Percentiles rank a stretch among this genome's conserved stretches.
phyloP scores from a whole-genome alignment of 1,140 invertebrate species.

The Sycobia sp. region DNA sequence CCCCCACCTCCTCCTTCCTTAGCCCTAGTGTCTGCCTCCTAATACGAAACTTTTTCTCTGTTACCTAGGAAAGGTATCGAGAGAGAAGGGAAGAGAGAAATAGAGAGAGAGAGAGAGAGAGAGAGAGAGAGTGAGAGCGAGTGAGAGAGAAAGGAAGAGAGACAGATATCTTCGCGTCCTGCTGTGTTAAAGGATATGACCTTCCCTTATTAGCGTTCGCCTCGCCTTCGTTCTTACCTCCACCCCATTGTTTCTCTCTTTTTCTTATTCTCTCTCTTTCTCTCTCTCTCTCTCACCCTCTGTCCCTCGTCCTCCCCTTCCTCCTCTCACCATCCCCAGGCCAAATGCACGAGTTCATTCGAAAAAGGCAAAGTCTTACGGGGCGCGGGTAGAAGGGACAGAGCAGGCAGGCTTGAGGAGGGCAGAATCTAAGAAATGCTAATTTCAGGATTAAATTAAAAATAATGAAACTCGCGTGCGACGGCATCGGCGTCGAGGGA shows the following conservation, averaged over 20 bases:
- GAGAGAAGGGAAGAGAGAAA: background rate
- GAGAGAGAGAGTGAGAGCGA: too few relatives aligned
- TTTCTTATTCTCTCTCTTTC: too few relatives aligned
- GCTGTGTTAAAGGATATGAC: constrained; percentile 28
- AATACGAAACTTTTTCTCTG: constrained; percentile 18
- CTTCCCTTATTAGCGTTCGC: constrained; percentile 20
- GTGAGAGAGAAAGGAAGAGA: background rate
- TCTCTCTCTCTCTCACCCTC: too few relatives aligned
- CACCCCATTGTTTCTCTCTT: too few relatives aligned
- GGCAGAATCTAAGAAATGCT: constrained; percentile 30
- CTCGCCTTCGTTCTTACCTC: background rate
- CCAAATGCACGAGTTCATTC: constrained; percentile 26
- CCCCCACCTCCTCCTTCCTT: too few relatives aligned
- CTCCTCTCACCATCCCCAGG: background rate
- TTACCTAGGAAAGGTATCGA: too few relatives aligned
- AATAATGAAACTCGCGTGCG: constrained; percentile 25
- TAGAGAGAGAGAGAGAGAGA: too few relatives aligned
- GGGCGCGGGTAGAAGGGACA: background rate
- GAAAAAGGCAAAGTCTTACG: background rate
- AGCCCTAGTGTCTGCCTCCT: too few relatives aligned
- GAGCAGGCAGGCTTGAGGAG: too few relatives aligned
- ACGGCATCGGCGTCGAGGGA: background rate
- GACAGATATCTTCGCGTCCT: background rate
- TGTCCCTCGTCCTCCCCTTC: too few relatives aligned
- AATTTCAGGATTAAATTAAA: constrained; percentile 30